Conservation (phyloP, 2,113 vertebrate genomes). For the Vimba vimba region DNA sequence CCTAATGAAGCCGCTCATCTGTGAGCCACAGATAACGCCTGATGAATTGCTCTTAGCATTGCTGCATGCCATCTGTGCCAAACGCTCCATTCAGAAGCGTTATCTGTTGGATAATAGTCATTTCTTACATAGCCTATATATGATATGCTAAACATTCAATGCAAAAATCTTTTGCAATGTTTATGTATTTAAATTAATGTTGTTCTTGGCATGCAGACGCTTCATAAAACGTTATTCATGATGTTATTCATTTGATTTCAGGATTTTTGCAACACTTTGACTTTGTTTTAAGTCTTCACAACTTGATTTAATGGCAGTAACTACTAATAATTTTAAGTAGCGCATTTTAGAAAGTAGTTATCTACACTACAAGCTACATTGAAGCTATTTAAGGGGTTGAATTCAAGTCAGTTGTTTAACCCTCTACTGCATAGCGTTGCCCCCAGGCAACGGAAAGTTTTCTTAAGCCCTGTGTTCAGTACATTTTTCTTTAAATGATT, state of each 20-base stretch:
- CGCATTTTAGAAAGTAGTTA: background rate
- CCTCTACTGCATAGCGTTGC: no score
- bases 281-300: background rate
- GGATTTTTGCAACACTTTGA: background rate
- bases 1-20: constrained; percentile 42
- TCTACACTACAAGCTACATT: background rate
- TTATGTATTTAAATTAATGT: constrained; percentile 9
- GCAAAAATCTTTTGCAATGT: background rate
- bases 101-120: constrained; percentile 22
- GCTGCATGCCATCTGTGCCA: constrained; percentile 23
- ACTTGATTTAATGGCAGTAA: background rate
- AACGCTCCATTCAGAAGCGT: constrained; percentile 8
- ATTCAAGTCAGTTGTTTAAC: background rate
- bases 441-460: no score
- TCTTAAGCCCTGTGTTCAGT: no score
- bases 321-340: background rate
- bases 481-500: no score
- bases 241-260: background rate
- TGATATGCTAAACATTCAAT: background rate
- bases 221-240: background rate
- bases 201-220: background rate
- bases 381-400: background rate
- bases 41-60: constrained; percentile 43
- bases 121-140: background rate
- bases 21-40: constrained; percentile 33